Evolutionary conservation across 1,140 invertebrate species (phyloP).

Genomic region (Epicauta chinensis): DNA sequence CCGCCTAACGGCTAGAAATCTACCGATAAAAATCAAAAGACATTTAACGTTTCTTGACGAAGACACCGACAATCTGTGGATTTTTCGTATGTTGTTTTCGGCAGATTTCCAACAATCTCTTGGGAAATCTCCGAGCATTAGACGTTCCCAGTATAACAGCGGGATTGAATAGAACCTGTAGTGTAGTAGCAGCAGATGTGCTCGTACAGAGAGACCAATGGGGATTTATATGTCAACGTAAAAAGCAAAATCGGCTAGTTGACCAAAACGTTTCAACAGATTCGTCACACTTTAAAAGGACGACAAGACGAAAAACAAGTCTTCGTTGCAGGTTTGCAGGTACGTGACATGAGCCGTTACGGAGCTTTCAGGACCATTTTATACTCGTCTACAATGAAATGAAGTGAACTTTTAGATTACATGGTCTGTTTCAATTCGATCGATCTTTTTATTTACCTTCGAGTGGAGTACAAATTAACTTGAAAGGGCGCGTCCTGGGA

Average conservation of each 20-base stretch:
- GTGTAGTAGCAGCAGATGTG: constrained; percentile 5
- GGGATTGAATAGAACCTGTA: constrained; percentile 3
- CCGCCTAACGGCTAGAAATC: not conserved
- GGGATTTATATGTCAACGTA: constrained; percentile 20
- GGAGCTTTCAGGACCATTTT: not conserved
- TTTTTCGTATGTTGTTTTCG: constrained; percentile 18
- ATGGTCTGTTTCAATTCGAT: constrained; percentile 10
- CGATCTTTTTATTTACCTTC: constrained; percentile 8
- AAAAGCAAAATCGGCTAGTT: constrained; percentile 8
- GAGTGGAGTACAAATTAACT: too few relatives aligned
- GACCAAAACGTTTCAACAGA: constrained; percentile 9
- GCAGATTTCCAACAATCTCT: constrained; percentile 12
- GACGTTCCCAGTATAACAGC: constrained; percentile 7
- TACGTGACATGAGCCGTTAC: constrained; percentile 1
- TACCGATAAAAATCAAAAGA: not conserved
- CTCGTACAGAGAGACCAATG: constrained; percentile 3
- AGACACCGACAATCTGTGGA: constrained; percentile 2
- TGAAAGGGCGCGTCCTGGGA: too few relatives aligned
- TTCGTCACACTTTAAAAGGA: constrained; percentile 5
- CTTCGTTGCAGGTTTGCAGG: constrained; percentile 1
- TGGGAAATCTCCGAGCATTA: constrained; percentile 21
- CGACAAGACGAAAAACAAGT: too few relatives aligned
- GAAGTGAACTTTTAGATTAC: constrained; percentile 13
- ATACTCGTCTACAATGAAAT: constrained; percentile 3
- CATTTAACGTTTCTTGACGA: too few relatives aligned